These are phyloP conservation scores for Lethrus apterus DNA, from an alignment of 1,140 invertebrate species.

Conservation along the genomic window DNA sequence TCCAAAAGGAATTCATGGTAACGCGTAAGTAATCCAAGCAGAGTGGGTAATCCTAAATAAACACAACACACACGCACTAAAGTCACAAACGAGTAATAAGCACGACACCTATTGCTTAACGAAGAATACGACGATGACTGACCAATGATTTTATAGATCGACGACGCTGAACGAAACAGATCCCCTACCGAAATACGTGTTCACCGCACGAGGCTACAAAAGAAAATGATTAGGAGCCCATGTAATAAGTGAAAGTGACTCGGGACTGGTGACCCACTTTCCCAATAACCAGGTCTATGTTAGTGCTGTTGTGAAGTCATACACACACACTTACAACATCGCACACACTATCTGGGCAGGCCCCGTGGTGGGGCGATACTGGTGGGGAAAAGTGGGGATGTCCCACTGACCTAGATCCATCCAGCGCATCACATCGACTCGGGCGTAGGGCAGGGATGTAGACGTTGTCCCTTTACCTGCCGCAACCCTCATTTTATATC, in stretches of 20 bases:
- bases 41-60: constrained; percentile 12
- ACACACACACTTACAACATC: constrained; percentile 24
- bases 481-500: constrained; percentile 18
- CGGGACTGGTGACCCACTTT: constrained; percentile 53
- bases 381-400: constrained; percentile 46
- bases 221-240: constrained; percentile 56
- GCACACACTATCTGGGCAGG: constrained; percentile 10
- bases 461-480: constrained; percentile 31
- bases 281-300: constrained; percentile 60
- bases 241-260: constrained; percentile 63
- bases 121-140: constrained; percentile 12
- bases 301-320: constrained; percentile 45
- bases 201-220: constrained; percentile 48
- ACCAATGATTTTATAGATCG: constrained; percentile 5
- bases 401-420: constrained; percentile 61
- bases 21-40: constrained; percentile 10
- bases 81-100: constrained; percentile 5
- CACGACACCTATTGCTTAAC: background rate
- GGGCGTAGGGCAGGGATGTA: background rate
- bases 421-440: constrained; percentile 29
- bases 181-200: constrained; percentile 43
- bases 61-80: background rate
- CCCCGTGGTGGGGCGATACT: constrained; percentile 38
- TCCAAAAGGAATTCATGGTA: too few species aligned
- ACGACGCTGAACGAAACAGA: constrained; percentile 22